Base-by-base conservation (phyloP, 2,888 invertebrate species). In the Itoplectis maculator region DNA sequence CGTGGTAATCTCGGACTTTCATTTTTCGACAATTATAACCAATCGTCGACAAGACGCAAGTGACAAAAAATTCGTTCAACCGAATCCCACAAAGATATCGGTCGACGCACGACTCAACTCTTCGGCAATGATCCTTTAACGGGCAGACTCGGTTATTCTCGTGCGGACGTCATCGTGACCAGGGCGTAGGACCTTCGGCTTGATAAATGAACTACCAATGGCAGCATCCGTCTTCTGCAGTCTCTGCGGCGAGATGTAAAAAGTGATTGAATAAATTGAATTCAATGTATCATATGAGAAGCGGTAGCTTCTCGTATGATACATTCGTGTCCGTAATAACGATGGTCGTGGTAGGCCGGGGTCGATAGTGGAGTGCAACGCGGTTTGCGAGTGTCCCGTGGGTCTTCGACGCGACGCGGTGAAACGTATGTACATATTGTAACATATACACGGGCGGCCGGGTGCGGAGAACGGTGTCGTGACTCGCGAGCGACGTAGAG, bases 401-500 rank as follows among this genome's bases (percentile, higher is more conserved):
- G 81, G 81, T 77, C 81, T 81, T 81, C 45, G 29, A 68, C 49
- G 76, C n/a, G n/a, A n/a, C n/a, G 35, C 35, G 66, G 72, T 66
- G 59, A 75, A 76, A 81, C 68, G 68, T 63, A 69, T 76, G 70
- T 70, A n/a, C n/a, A n/a, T n/a, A n/a, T n/a, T n/a, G n/a, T n/a
- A 76, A 81, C 66, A 66, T 54, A 69, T 76, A 76, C 72, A 51
- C 59, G 59, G 66, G 75, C 51, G 68, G 47, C 51, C 51, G 76
- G 79, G 82, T 76, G 70, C 69, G 74, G 66, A 78, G 76, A 86
- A 83, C 79, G 77, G 77, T 79, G 79, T 81, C 76, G 82, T 73
- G 68, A 76, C 80, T 74, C 70, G 74, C 76, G 76, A 73, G 81
- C 79, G 85, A 87, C 85, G 86, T 68, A n/a, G n/a, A n/a, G 77